Conservation (phyloP, 2,797 vertebrate genomes). For the Smutsia gigantea region DNA sequence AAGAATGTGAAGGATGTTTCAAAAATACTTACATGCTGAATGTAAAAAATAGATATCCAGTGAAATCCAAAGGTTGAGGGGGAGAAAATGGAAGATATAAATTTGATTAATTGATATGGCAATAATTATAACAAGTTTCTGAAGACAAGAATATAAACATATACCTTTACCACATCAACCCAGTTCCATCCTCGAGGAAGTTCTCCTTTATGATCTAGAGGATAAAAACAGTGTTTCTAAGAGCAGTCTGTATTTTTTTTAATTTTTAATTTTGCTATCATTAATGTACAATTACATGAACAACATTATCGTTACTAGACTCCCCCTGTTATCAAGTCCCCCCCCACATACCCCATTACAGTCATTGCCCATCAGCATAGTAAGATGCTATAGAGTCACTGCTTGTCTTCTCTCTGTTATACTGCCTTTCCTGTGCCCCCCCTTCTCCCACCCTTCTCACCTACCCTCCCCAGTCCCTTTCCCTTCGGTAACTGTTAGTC, state of each 20-base stretch:
- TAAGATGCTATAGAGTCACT: too few relatives aligned
- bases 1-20: not conserved
- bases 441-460: too few relatives aligned
- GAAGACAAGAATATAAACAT: not conserved
- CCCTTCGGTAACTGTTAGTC: too few relatives aligned
- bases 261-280: too few relatives aligned
- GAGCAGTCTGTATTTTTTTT: not conserved
- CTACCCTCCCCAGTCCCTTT: too few relatives aligned
- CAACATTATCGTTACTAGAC: too few relatives aligned
- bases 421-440: too few relatives aligned
- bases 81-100: conserved; percentile 62
- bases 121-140: not conserved
- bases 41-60: conserved; percentile 14
- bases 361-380: too few relatives aligned
- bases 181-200: conserved; percentile 98
- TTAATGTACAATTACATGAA: too few relatives aligned
- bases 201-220: conserved; percentile 95
- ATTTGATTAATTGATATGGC: conserved; percentile 35
- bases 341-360: too few relatives aligned
- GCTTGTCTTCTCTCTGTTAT: too few relatives aligned
- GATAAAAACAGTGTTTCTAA: conserved; percentile 70
- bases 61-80: conserved; percentile 71
- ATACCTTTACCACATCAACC: conserved; percentile 98
- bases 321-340: too few relatives aligned
- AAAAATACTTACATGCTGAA: conserved; percentile 90